These are phyloP conservation scores for Paraplagusia blochii DNA, from an alignment of 2,113 vertebrate genomes.

Conservation along the genomic window DNA sequence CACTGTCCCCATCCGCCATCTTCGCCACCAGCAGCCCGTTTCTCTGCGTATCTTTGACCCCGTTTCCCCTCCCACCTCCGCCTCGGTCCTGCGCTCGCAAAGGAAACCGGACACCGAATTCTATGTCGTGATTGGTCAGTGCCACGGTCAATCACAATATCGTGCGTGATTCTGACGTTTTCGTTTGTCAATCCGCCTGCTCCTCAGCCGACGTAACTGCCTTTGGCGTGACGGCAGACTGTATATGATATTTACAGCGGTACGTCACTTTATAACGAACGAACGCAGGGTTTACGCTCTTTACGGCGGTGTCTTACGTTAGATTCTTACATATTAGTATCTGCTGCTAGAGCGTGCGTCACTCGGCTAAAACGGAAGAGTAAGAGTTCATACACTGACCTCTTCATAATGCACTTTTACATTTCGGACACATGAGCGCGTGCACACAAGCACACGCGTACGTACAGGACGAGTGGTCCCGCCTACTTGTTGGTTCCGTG, in stretches of 20 bases:
- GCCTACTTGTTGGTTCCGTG: constrained; percentile 72
- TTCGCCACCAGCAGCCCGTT: constrained; percentile 82
- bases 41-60: constrained; percentile 73
- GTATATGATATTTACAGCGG: constrained; percentile 25
- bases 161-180: not conserved
- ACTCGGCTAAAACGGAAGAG: constrained; percentile 37
- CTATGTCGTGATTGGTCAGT: constrained; percentile 32
- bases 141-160: constrained; percentile 28
- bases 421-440: not conserved
- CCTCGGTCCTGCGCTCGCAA: constrained; percentile 22
- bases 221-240: constrained; percentile 32
- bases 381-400: constrained; percentile 14
- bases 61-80: constrained; percentile 14
- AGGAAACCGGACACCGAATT: constrained; percentile 42
- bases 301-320: too few relatives aligned
- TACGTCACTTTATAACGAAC: too few relatives aligned
- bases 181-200: constrained; percentile 32
- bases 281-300: too few relatives aligned
- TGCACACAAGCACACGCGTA: not conserved
- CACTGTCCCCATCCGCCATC: constrained; percentile 93
- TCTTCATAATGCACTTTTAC: not conserved
- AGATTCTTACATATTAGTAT: too few relatives aligned
- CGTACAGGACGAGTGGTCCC: constrained; percentile 38
- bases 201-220: constrained; percentile 34
- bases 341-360: too few relatives aligned